Evolutionary conservation across 2,797 vertebrate genomes (phyloP), one percentile per base, ranked within the genome.

Genomic region (Zenarchopterus dispar): DNA sequence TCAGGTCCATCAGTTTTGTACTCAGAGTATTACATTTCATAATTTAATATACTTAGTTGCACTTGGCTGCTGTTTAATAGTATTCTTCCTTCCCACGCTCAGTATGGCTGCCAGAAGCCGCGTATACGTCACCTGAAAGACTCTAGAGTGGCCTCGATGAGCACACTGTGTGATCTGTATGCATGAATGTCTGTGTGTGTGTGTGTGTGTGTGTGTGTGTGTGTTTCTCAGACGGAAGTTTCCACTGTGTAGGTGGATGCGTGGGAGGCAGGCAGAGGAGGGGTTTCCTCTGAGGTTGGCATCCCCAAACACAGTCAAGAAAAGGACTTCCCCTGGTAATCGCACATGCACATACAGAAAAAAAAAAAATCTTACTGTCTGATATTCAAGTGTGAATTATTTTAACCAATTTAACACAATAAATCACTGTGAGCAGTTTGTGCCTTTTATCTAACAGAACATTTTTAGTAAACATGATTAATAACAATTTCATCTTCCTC

Each of bases 241-340:
- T 84, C 85, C 91, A 81, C 47, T 76, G 82, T 80, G 89, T 82
- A 77, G 84, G 89, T 86, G 90, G 90, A 87, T 80, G 86, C 43
- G 86, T 86, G 83, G 87, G 90, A 63, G 80, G 83, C 50, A 62
- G 74, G 83, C 78, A 51, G 2, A 42, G 85, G 84, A 87, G 81
- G 89, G 88, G 85, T 95, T 94, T 93, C 91, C 89, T 44, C 85
- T 72, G 48, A 87, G 83, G 87, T 90, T 94, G 96, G 96, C 93
- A 96, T 96, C 96, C 96, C 96, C 93, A 42, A 81, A 72, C 47
- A 69, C 33, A 67, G 26, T 63, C 51, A 64, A 65, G 36, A 62
- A 64, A 57, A 89, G 84, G 86, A 90, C 85, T 88, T 91, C 85
- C 89, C 79, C 87, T 22, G 67, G 48, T 63, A 55, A 60, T 61